Evolutionary conservation across 2,113 vertebrate species (phyloP).

Genomic region (Oreotrochilus melanogaster): DNA sequence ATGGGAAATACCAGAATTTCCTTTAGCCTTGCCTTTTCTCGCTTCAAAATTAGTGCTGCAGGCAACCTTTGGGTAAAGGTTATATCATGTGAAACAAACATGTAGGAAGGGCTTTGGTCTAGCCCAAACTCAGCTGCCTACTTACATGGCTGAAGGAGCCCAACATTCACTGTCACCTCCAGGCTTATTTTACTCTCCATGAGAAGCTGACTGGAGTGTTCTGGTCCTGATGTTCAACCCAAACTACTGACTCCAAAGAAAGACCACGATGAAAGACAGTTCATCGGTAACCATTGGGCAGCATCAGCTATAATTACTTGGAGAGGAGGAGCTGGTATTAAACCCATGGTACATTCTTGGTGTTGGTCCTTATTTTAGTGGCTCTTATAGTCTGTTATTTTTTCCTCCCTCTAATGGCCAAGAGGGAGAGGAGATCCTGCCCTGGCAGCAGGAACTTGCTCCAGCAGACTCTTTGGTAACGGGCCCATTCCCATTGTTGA

Average conservation of each 20-base stretch:
- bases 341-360: conserved; percentile 73
- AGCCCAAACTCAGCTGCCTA: neutral
- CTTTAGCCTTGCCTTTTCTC: conserved; percentile 1
- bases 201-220: fast-evolving
- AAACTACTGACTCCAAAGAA: conserved; percentile 47
- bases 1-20: neutral
- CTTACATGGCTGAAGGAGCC: neutral
- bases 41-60: neutral
- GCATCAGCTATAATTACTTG: conserved; percentile 57
- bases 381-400: conserved; percentile 71
- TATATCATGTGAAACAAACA: neutral
- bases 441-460: conserved; percentile 55
- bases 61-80: conserved; percentile 29
- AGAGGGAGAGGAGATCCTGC: conserved; percentile 69
- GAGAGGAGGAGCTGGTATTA: conserved; percentile 69
- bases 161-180: conserved; percentile 3
- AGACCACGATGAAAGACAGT: conserved; percentile 27
- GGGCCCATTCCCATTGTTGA: conserved; percentile 71
- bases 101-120: neutral
- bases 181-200: neutral
- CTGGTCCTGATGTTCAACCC: conserved; percentile 8
- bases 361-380: conserved; percentile 71
- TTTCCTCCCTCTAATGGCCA: conserved; percentile 72
- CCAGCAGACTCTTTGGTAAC: conserved; percentile 72
- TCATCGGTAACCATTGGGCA: conserved; percentile 49